phyloP scores from a whole-genome alignment of 2,888 invertebrate genomes.

The Aphrophora alni region DNA sequence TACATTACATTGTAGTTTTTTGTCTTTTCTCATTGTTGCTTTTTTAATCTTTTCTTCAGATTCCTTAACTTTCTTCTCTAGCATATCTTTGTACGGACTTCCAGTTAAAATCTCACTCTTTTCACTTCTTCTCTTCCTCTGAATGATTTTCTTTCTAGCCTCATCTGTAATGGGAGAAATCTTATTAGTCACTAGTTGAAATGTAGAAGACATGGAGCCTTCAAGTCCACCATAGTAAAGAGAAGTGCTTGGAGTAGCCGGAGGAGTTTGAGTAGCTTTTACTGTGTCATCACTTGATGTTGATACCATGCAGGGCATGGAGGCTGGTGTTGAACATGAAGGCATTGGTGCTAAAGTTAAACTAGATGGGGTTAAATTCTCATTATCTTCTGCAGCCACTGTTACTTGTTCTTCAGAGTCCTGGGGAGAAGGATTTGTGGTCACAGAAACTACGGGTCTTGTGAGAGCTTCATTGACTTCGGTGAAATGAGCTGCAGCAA shows the following conservation, averaged over 20 bases:
- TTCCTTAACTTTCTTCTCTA: not conserved
- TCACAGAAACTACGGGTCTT: not conserved
- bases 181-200: not conserved
- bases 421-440: not conserved
- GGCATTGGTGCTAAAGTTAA: no score
- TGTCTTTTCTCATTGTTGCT: not conserved
- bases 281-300: not conserved
- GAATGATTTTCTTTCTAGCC: not conserved
- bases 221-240: not conserved
- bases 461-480: not conserved
- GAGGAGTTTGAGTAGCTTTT: not conserved
- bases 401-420: not conserved
- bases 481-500: not conserved
- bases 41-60: not conserved
- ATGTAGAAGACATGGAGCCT: no score
- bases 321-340: no score
- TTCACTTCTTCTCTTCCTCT: no score
- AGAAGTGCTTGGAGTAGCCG: constrained; percentile 6
- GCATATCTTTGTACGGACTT: not conserved
- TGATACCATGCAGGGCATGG: no score
- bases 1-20: not conserved
- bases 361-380: not conserved
- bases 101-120: no score
- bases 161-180: not conserved
- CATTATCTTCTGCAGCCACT: not conserved